A percentile compares a stretch with the other conserved stretches of the same genome.
phyloP scores from a whole-genome alignment of 1,140 invertebrate genomes.

The Zaprionus taronus region DNA sequence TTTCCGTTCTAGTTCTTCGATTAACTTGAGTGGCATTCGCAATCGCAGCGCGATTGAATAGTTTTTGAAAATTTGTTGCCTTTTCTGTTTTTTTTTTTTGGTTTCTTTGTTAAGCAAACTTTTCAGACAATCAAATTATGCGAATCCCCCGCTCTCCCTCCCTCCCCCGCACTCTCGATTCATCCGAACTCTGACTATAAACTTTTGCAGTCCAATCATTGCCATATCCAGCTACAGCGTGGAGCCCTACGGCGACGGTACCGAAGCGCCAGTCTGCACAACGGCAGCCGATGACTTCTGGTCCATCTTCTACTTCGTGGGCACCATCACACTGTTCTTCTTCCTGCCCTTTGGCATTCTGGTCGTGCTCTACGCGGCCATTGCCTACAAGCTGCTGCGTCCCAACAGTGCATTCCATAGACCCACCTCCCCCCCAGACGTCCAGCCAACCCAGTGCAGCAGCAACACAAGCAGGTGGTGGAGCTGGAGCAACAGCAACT shows the following conservation, averaged over 20 bases:
- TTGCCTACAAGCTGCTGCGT: conserved; percentile 90
- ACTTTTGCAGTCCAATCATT: conserved; percentile 90
- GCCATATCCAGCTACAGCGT: conserved; percentile 90
- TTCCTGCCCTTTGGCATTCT: conserved; percentile 92
- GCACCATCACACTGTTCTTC: conserved; percentile 92
- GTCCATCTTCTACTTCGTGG: conserved; percentile 91
- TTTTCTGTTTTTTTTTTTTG: conserved; percentile 9
- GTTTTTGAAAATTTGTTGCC: conserved; percentile 59
- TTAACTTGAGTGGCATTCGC: conserved; percentile 67
- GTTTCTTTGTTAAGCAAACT: conserved; percentile 61
- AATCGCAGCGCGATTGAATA: conserved; percentile 46
- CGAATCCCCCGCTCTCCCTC: background rate
- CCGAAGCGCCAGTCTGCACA: conserved; percentile 89
- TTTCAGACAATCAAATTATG: conserved; percentile 52
- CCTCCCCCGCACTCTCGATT: background rate
- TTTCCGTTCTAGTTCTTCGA: conserved; percentile 69
- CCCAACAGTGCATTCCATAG: conserved; percentile 83
- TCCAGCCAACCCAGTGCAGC: conserved; percentile 25
- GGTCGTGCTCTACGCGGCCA: conserved; percentile 92
- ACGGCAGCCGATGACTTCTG: conserved; percentile 90
- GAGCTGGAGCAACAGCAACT: background rate
- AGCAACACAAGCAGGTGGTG: background rate
- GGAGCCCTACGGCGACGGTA: conserved; percentile 89
- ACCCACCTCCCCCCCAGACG: conserved; percentile 84
- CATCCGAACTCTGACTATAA: conserved; percentile 12